Evolutionary conservation across 1,140 invertebrate species (phyloP).

Genomic region (Doryteuthis pealeii): DNA sequence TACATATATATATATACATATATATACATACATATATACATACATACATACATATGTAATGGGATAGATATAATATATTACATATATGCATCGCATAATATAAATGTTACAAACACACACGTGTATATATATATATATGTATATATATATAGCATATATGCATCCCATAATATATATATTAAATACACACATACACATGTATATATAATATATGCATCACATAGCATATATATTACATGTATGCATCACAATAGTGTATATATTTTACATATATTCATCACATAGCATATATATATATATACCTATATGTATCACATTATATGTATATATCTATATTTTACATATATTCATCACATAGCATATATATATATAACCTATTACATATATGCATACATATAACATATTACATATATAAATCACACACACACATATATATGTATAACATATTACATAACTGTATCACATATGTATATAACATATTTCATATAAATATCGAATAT

Average conservation of each 20-base stretch:
- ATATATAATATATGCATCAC: too few species aligned
- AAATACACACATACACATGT: too few species aligned
- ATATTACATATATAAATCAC: not conserved
- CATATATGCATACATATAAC: not conserved
- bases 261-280: not conserved
- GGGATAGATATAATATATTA: not conserved
- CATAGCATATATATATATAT: not conserved
- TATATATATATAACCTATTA: not conserved
- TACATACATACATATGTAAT: conserved; percentile 39
- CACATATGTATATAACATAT: too few species aligned
- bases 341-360: not conserved
- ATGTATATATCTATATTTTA: not conserved
- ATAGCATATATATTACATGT: too few species aligned
- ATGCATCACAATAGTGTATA: too few species aligned
- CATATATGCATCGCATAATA: not conserved
- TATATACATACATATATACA: conserved; percentile 72
- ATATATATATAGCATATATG: not conserved
- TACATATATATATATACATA: not conserved
- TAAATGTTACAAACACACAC: not conserved
- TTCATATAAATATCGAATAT: too few species aligned
- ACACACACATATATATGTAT: too few species aligned
- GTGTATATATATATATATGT: not conserved
- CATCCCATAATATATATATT: too few species aligned
- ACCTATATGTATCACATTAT: too few species aligned
- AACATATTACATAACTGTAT: too few species aligned